Base-by-base conservation (phyloP, 2,888 invertebrate genomes). In the Dryadula phaetusa region DNA sequence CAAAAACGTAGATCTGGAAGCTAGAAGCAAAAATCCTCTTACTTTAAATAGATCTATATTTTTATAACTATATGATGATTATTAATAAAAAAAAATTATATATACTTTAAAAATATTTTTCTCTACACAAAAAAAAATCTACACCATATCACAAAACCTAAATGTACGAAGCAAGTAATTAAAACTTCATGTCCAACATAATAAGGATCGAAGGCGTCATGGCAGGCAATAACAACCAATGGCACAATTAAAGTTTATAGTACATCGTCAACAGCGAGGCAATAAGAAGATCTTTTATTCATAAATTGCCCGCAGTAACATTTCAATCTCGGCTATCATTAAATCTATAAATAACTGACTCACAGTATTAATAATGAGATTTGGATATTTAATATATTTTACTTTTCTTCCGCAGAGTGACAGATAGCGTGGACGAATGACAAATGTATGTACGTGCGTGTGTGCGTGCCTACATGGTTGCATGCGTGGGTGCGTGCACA, bases 231-330 rank as follows among this genome's bases (percentile, higher is more conserved):
- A 65, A 65, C 58, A 49, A 58, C 20, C 49, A 40, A 60, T 49
- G 40, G 28, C 37, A 49, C 49, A 58, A 49, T 65, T 65, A 65
- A 58, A 60, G 47, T 60, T 58, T 58, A 65, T 60, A 14, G 49
- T 49, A 25, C 20, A 28, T 58, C 64, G 64, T 65, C 49, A 49
- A 58, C 37, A 53, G 53, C 40, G 42, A 42, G 22, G 58, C 25
- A 49, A 65, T 58, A 58, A 42, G 37, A 40, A 47, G 47, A 49
- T 18, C 47, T 40, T 49, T 63, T 56, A 47, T 65, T 47, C 49
- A 65, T 49, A 65, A 28, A 58, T 42, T 49, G 49, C 58, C 49
- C 37, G 42, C n/a, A 40, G 40, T 65, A 65, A 64, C 56, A 40
- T 64, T 54, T 58, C 56, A 64, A 64, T 64, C 49, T 42, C 16